phyloP scores from a whole-genome alignment of 2,888 invertebrate species.

The Microdon myrmicae region DNA sequence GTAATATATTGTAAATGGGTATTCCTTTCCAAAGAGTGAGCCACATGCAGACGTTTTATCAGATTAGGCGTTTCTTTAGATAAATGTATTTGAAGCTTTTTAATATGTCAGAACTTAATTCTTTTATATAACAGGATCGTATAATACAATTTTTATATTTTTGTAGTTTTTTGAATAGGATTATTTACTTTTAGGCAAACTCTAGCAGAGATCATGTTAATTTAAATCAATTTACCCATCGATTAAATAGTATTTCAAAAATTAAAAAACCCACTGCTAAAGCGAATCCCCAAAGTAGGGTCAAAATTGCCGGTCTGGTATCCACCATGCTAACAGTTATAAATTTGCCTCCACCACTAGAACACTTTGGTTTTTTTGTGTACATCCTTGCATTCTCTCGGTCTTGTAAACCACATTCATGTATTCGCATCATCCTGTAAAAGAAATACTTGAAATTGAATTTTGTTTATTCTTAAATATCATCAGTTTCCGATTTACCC shows the following conservation, averaged over 20 bases:
- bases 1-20: too few relatives aligned
- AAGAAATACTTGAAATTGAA: constrained; percentile 34
- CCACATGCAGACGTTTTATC: too few relatives aligned
- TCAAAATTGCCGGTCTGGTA: constrained; percentile 69
- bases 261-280: constrained; percentile 61
- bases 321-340: constrained; percentile 73
- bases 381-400: constrained; percentile 71
- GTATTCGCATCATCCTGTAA: constrained; percentile 69
- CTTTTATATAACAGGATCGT: too few relatives aligned
- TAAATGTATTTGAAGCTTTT: too few relatives aligned
- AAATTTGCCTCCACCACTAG: constrained; percentile 67
- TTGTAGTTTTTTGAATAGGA: too few relatives aligned
- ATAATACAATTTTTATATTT: too few relatives aligned
- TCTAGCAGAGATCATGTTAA: too few relatives aligned
- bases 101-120: too few relatives aligned
- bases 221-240: background rate
- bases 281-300: constrained; percentile 66
- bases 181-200: too few relatives aligned
- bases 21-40: too few relatives aligned
- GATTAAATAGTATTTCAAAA: constrained; percentile 59
- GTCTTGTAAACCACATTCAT: constrained; percentile 72
- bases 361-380: constrained; percentile 72
- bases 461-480: constrained; percentile 16
- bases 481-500: constrained; percentile 68
- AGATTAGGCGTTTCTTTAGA: too few relatives aligned